Evolutionary conservation across 1,140 invertebrate species (phyloP).

Genomic region (Asobara japonica): DNA sequence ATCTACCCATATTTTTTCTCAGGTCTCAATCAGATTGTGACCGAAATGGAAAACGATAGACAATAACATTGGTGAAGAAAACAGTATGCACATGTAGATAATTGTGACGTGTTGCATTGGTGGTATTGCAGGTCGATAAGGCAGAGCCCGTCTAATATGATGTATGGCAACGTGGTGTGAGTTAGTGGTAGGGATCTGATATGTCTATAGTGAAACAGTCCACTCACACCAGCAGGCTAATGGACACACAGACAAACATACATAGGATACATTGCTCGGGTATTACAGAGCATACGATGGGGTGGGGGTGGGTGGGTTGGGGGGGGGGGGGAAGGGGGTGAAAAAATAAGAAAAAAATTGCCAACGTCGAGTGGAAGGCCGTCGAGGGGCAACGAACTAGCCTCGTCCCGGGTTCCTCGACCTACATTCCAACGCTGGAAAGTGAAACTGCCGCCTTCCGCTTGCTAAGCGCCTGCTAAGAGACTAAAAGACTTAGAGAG

Average conservation of each 20-base stretch:
- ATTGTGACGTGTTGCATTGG: too few relatives aligned
- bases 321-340: conserved; percentile 6
- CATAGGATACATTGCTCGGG: not conserved
- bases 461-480: conserved; percentile 34
- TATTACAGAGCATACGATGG: conserved; percentile 29
- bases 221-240: not conserved
- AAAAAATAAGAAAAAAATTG: conserved; percentile 50
- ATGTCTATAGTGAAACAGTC: not conserved
- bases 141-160: too few relatives aligned
- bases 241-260: not conserved
- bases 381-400: conserved; percentile 66
- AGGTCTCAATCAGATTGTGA: too few relatives aligned
- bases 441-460: conserved; percentile 65
- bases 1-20: too few relatives aligned
- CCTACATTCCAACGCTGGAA: conserved; percentile 67
- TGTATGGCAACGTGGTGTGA: too few relatives aligned
- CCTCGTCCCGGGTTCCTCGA: conserved; percentile 66
- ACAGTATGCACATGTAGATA: too few relatives aligned
- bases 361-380: conserved; percentile 64
- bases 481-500: too few relatives aligned
- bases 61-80: too few relatives aligned
- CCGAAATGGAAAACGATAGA: too few relatives aligned
- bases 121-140: too few relatives aligned
- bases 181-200: not conserved
- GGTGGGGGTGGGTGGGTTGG: not conserved